A percentile compares a stretch with the other conserved stretches of the same genome.
These are phyloP conservation scores for Nothocercus julius DNA, from an alignment of 2,113 vertebrate species.

Conservation along the genomic window DNA sequence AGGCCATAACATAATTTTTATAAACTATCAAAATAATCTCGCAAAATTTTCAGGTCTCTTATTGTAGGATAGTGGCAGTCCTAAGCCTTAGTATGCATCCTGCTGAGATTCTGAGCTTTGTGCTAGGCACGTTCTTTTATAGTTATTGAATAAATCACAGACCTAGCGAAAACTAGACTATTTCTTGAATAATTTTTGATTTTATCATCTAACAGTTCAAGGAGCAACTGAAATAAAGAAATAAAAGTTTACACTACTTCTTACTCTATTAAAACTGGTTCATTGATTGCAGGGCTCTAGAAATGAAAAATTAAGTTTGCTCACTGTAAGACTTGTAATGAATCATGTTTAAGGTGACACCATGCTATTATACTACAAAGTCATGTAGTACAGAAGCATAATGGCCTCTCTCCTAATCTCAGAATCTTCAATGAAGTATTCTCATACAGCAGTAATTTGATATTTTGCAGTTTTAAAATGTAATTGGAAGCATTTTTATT, in stretches of 20 bases:
- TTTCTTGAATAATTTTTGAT: neutral
- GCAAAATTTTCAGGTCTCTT: neutral
- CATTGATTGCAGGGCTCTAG: neutral
- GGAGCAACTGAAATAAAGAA: neutral
- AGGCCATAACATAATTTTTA: neutral
- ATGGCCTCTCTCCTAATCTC: slow-evolving; percentile 37
- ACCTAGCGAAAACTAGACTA: neutral
- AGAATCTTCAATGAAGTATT: slow-evolving; percentile 18
- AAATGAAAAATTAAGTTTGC: slow-evolving; percentile 32
- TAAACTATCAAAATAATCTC: neutral
- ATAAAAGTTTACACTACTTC: neutral
- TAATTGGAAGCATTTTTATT: slow-evolving; percentile 54
- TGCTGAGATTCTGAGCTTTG: no score
- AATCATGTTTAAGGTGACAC: slow-evolving; percentile 35
- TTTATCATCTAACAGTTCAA: neutral
- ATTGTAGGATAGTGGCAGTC: neutral
- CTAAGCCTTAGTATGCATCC: accelerated
- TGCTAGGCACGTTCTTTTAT: neutral
- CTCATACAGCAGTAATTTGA: slow-evolving; percentile 33
- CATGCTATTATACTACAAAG: slow-evolving; percentile 29
- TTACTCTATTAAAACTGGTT: neutral
- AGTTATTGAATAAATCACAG: neutral
- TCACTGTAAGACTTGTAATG: neutral
- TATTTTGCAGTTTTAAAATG: slow-evolving; percentile 56
- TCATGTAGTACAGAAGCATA: slow-evolving; percentile 15